Evolutionary conservation across 1,140 invertebrate genomes (phyloP).

Genomic region (Gonatopus flavifemur): DNA sequence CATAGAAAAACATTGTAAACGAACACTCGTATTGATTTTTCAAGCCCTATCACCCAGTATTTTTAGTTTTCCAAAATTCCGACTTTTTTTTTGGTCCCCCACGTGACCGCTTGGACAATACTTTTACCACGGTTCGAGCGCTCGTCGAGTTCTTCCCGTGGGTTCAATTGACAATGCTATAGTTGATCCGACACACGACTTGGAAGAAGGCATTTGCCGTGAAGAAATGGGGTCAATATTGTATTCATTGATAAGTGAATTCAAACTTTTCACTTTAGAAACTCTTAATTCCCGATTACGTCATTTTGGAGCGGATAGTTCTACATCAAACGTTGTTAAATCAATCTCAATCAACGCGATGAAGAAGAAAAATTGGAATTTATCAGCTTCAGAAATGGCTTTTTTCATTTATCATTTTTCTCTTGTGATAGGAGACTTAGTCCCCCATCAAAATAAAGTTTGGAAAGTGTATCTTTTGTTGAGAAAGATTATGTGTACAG

Average conservation of each 20-base stretch:
- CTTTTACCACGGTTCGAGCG: no score
- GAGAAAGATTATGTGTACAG: constrained; percentile 4
- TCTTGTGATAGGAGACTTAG: constrained; percentile 10
- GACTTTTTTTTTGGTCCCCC: no score
- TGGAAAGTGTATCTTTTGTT: constrained; percentile 14
- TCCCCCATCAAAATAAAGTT: constrained; percentile 3
- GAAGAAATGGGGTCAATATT: constrained; percentile 9
- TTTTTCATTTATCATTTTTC: constrained; percentile 12
- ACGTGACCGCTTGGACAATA: no score
- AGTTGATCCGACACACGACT: constrained; percentile 5
- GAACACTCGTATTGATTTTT: no score
- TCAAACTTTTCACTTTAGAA: constrained; percentile 15
- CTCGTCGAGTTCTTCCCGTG: no score
- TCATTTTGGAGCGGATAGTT: not conserved
- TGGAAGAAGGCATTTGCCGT: constrained; percentile 5
- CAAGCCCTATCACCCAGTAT: no score
- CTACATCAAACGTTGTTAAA: not conserved
- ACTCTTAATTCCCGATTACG: constrained; percentile 11
- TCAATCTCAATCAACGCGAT: not conserved
- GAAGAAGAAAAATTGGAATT: constrained; percentile 4
- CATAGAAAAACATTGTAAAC: no score
- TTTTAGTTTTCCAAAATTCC: no score
- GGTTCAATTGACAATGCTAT: constrained; percentile 7
- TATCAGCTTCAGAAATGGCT: constrained; percentile 17
- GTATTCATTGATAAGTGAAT: constrained; percentile 4